Evolutionary conservation across 2,797 vertebrate genomes (phyloP), one percentile per base, ranked within the genome.

Genomic region (Urocyon cinereoargenteus): DNA sequence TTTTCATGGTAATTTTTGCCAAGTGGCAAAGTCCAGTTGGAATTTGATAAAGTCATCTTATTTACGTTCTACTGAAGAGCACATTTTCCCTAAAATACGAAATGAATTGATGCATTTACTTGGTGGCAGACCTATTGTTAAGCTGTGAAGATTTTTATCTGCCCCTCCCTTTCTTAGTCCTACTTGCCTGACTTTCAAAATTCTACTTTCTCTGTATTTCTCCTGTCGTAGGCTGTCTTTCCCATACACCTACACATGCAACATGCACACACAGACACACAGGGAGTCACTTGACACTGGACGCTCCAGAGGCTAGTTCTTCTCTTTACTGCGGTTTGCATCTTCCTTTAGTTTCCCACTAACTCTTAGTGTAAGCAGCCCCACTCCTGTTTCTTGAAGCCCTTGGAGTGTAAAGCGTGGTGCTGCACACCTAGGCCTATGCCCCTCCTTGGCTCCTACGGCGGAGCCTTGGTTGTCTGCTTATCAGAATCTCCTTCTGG

Each of bases 1-100:
- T 81, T 95, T 91, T 91, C 34, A 49, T 86, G 26, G 6, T 72
- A 72, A 53, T 62, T 72, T 93, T 95, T 94, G 21, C 22, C 61
- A 92, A 86, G 7, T 36, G 40, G 34, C 24, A 97, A 51, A 49
- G 79, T 95, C 36, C 51, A 92, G 34, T 36, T 90, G 34, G 21
- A 10, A 53, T 85, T 34, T 77, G 68, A 62, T 64, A 36, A 70
- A 36, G 86, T 95, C 28, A n/a, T 62, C 94, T 92, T 92, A 73
- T 72, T 64, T 90, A 28, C 64, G 77, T 86, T 86, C 36, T 57
- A 79, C 49, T 31, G 14, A 82, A 86, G 24, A 59, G 34, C 75
- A 62, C 28, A 21, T 73, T 89, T 78, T 84, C 55, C 64, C 61
- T 93, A 85, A 96, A 97, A 86, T 66, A 77, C 10, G 61, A 3